Evolutionary conservation across 2,888 invertebrate genomes (phyloP).

Genomic region (Himalopsyche tibetana): DNA sequence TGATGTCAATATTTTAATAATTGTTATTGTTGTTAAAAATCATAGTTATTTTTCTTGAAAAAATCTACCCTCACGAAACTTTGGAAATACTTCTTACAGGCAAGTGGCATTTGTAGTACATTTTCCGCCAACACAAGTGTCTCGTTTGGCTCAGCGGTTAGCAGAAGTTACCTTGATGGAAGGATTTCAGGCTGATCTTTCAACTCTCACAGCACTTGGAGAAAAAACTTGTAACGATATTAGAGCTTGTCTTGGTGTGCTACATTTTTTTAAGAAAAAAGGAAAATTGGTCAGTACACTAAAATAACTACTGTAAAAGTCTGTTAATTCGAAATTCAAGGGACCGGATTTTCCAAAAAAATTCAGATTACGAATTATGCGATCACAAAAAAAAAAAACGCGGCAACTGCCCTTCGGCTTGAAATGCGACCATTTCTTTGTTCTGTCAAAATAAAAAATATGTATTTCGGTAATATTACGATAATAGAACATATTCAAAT

Average conservation of each 20-base stretch:
- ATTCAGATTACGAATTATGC: no score
- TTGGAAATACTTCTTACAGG: slow-evolving; percentile 69
- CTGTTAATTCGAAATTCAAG: no score
- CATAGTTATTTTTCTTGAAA: no score
- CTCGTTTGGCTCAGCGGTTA: slow-evolving; percentile 80
- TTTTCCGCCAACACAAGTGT: slow-evolving; percentile 79
- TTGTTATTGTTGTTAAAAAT: no score
- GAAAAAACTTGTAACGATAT: slow-evolving; percentile 93
- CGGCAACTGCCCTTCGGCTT: no score
- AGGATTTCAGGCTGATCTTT: slow-evolving; percentile 81
- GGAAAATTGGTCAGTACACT: slow-evolving; percentile 60
- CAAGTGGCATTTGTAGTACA: slow-evolving; percentile 86
- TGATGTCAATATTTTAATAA: no score
- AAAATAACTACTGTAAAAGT: neutral
- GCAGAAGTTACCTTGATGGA: slow-evolving; percentile 83
- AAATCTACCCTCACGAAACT: neutral
- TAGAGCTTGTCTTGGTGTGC: slow-evolving; percentile 91
- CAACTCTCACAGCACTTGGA: slow-evolving; percentile 85
- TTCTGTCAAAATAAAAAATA: no score
- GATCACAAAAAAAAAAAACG: no score
- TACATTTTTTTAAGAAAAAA: slow-evolving; percentile 82
- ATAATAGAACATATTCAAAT: no score
- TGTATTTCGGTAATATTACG: no score
- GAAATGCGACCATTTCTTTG: no score
- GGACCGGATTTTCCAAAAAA: no score